Evolutionary conservation across 2,888 invertebrate genomes (phyloP), one percentile per base, ranked within the genome.

Genomic region (Platypus cylindrus): DNA sequence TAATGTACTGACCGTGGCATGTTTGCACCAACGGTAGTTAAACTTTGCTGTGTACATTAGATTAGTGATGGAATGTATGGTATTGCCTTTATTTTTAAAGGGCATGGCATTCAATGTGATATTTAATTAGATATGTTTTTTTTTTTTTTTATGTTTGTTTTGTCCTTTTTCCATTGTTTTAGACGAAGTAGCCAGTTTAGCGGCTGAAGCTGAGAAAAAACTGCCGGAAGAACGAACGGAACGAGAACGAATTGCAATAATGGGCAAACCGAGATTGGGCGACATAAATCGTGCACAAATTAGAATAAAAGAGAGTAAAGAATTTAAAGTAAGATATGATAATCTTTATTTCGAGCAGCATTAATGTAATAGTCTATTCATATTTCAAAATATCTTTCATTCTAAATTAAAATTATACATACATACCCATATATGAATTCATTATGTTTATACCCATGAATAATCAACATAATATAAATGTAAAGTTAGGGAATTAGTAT

Each of bases 301-400:
- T 53, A 75, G 89, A 56, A 84, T 98, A 57, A 89, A 87, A 56
- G 98, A 98, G 65, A 95, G 93, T 69, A 89, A 90, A 64, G 97
- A 98, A 66, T 98, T 98, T 65, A 97, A 94, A 81, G 94, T 91
- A 62, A 65, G 65, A 12, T 12, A 15, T 26, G n/a, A n/a, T n/a
- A n/a, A n/a, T n/a, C n/a, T n/a, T n/a, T n/a, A n/a, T n/a, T n/a
- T n/a, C n/a, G n/a, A n/a, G n/a, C n/a, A n/a, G n/a, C n/a, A n/a
- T n/a, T n/a, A n/a, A n/a, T n/a, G n/a, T n/a, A n/a, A n/a, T n/a
- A n/a, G n/a, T n/a, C n/a, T n/a, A n/a, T n/a, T n/a, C n/a, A n/a
- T n/a, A n/a, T n/a, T n/a, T n/a, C n/a, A n/a, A n/a, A n/a, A n/a
- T n/a, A n/a, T n/a, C n/a, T n/a, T n/a, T n/a, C n/a, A n/a, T n/a